Percentiles rank a stretch among this genome's conserved stretches.
Evolutionary conservation across 2,888 invertebrate genomes (phyloP).

Genomic region (Lasioglossum oenotherae): DNA sequence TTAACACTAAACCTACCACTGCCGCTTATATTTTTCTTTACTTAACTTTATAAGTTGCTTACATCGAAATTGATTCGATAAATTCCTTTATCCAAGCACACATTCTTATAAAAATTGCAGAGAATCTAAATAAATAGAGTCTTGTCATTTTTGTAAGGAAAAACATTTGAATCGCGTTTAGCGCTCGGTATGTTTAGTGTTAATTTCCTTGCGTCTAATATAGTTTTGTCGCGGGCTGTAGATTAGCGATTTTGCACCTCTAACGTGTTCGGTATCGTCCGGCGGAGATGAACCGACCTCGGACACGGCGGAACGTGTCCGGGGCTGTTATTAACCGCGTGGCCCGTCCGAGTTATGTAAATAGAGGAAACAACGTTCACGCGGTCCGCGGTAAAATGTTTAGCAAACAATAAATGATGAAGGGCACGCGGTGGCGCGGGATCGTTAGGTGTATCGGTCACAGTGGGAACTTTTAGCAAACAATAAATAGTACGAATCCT

Average conservation of each 20-base stretch:
- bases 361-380: slow-evolving; percentile 13
- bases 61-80: no score
- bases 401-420: slow-evolving; percentile 48
- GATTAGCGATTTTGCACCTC: background rate
- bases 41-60: no score
- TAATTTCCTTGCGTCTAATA: background rate
- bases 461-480: slow-evolving; percentile 37
- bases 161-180: no score
- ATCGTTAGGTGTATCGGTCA: slow-evolving; percentile 46
- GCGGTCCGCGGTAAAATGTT: slow-evolving; percentile 18
- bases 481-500: slow-evolving; percentile 17
- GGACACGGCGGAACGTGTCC: slow-evolving; percentile 6
- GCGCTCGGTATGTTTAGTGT: no score
- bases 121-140: no score
- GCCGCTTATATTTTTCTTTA: no score
- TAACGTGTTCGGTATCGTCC: background rate
- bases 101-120: no score
- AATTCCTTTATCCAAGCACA: no score
- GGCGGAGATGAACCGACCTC: background rate
- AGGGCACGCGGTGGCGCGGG: slow-evolving; percentile 1
- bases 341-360: background rate
- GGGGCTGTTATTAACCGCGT: background rate
- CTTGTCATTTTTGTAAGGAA: no score
- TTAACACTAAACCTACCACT: no score
- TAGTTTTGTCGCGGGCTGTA: background rate